phyloP scores from a whole-genome alignment of 2,113 vertebrate species.

The Rhombomys opimus region DNA sequence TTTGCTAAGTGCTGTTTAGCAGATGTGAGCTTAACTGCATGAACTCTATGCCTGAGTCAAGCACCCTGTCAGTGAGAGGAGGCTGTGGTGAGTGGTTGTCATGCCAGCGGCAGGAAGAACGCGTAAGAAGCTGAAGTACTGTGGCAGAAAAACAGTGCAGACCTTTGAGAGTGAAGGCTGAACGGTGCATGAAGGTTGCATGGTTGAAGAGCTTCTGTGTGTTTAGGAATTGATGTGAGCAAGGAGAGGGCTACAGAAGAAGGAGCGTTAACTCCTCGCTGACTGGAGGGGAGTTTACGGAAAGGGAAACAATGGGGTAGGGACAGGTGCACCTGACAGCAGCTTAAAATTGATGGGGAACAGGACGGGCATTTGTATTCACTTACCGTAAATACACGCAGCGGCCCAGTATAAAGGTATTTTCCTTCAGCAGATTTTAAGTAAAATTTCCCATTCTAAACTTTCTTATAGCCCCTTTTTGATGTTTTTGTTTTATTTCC shows the following conservation, averaged over 20 bases:
- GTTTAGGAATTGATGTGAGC: not conserved
- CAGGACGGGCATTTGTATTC: not conserved
- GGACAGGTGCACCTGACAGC: not conserved
- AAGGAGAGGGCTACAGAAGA: not conserved
- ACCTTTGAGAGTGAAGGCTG: not conserved
- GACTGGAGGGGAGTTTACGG: not conserved
- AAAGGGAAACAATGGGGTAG: not conserved
- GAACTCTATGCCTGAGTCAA: not conserved
- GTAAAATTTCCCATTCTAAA: not conserved
- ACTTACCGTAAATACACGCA: not conserved
- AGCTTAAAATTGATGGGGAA: not conserved
- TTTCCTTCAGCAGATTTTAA: slow-evolving; percentile 7
- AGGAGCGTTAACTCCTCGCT: not conserved
- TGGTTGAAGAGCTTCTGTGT: not conserved
- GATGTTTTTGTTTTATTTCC: not conserved
- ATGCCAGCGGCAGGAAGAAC: not conserved
- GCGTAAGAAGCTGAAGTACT: not conserved
- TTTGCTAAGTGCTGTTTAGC: not conserved
- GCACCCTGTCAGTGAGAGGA: not conserved
- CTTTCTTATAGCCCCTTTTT: not conserved
- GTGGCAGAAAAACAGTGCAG: not conserved
- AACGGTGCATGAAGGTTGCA: too few species aligned
- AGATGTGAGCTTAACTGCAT: not conserved
- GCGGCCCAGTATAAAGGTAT: not conserved
- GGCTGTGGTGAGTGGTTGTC: not conserved